Evolutionary conservation across 2,113 vertebrate species (phyloP).

Genomic region (Chlamydotis undulata): DNA sequence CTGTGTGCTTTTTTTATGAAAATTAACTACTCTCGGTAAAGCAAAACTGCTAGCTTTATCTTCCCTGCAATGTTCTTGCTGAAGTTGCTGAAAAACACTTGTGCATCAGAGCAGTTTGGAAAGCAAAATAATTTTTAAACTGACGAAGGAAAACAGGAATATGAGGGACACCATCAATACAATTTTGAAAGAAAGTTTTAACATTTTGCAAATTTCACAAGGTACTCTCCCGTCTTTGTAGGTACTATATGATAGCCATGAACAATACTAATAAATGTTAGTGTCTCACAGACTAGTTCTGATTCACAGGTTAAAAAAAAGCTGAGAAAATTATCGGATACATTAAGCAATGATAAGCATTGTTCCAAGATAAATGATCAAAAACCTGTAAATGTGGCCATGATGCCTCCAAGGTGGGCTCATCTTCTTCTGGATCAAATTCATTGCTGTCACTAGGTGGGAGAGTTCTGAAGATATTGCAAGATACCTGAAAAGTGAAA

Average conservation of each 20-base stretch:
- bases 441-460: constrained; percentile 99
- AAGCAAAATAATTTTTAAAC: not conserved
- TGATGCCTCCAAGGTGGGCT: constrained; percentile 97
- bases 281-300: not conserved
- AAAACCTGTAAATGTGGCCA: constrained; percentile 98
- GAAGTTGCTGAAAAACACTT: not conserved
- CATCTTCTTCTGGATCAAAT: constrained; percentile 99
- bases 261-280: not conserved
- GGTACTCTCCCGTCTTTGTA: not conserved
- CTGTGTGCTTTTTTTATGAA: not conserved
- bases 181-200: not conserved
- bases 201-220: not conserved
- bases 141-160: not conserved
- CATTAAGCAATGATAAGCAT: not conserved
- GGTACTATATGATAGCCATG: not conserved
- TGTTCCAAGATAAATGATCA: not conserved
- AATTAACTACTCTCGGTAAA: not conserved
- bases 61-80: not conserved
- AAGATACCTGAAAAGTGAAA: constrained; percentile 85
- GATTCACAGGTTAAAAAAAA: not conserved
- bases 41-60: not conserved
- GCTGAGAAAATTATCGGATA: not conserved
- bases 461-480: constrained; percentile 99
- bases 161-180: not conserved
- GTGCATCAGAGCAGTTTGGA: not conserved